Evolutionary conservation across 2,113 vertebrate genomes (phyloP).

Genomic region (Cynoglossus semilaevis): DNA sequence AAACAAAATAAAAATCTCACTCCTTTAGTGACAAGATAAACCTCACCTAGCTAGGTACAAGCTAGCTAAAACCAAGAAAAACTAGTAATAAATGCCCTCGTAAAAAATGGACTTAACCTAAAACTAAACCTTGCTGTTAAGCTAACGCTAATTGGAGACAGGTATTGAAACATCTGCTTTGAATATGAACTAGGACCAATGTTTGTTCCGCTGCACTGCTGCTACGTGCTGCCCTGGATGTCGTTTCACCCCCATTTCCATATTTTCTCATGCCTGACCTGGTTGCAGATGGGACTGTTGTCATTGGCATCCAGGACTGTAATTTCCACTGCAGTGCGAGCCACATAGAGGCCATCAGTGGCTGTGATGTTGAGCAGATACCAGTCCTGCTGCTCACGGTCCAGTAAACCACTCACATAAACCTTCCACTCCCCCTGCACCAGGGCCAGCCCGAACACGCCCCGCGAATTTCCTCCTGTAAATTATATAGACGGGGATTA

Average conservation of each 20-base stretch:
- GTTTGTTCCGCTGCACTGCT: not conserved
- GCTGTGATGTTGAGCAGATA: slow-evolving; percentile 94
- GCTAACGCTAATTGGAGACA: not conserved
- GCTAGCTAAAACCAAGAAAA: too few species aligned
- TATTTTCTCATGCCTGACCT: slow-evolving; percentile 77
- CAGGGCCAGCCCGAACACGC: slow-evolving; percentile 86
- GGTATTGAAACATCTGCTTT: not conserved
- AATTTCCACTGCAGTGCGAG: slow-evolving; percentile 87
- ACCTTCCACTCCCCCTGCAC: slow-evolving; percentile 95
- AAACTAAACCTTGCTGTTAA: not conserved
- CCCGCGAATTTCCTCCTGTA: slow-evolving; percentile 87
- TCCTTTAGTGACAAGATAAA: too few species aligned
- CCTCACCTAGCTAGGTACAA: too few species aligned
- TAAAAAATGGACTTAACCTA: too few species aligned
- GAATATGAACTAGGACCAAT: not conserved
- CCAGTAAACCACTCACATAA: slow-evolving; percentile 88
- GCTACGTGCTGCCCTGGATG: slow-evolving; percentile 6
- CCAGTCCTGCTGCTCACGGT: slow-evolving; percentile 90
- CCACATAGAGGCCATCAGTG: slow-evolving; percentile 90
- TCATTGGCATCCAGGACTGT: slow-evolving; percentile 91
- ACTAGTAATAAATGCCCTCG: too few species aligned
- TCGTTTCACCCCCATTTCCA: not conserved
- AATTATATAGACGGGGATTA: not conserved
- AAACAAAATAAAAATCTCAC: too few species aligned
- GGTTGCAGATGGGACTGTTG: slow-evolving; percentile 90